phyloP scores from a whole-genome alignment of 2,888 invertebrate genomes.

The Disparrhopalites patrizii region DNA sequence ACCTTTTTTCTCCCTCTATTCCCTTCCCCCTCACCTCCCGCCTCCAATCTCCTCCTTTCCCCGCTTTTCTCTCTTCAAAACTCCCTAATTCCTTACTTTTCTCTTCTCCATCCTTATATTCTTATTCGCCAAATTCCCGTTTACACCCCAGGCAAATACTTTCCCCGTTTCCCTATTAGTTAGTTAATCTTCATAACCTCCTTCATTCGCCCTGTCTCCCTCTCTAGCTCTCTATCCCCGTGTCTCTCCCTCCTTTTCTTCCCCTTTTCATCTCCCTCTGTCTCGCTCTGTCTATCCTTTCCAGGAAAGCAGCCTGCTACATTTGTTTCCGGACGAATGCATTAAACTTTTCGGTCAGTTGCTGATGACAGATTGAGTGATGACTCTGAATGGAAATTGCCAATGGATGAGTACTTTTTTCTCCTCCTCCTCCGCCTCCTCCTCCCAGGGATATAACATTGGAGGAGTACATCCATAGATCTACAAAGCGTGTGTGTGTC shows the following conservation, averaged over 20 bases:
- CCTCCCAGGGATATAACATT: neutral
- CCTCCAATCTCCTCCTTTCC: conserved; percentile 7
- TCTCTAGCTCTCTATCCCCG: neutral
- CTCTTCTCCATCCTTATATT: neutral
- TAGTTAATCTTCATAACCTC: neutral
- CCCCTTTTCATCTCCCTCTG: no score
- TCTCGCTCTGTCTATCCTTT: neutral
- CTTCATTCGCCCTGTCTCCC: no score
- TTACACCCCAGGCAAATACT: no score
- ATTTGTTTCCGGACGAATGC: conserved; percentile 10
- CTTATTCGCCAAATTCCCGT: neutral
- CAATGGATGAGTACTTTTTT: conserved; percentile 38
- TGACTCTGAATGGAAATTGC: conserved; percentile 48
- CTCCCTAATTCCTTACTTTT: neutral
- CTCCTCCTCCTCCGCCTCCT: neutral
- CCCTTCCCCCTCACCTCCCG: conserved; percentile 7
- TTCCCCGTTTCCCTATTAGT: neutral
- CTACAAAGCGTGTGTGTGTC: no score
- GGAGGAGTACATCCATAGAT: no score
- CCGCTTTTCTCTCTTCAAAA: neutral
- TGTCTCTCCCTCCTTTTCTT: neutral
- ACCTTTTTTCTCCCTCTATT: conserved; percentile 1
- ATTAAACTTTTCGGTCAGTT: conserved; percentile 28
- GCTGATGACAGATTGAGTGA: conserved; percentile 47
- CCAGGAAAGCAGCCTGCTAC: conserved; percentile 1